phyloP scores from a whole-genome alignment of 2,888 invertebrate species.

The Apamea monoglypha region DNA sequence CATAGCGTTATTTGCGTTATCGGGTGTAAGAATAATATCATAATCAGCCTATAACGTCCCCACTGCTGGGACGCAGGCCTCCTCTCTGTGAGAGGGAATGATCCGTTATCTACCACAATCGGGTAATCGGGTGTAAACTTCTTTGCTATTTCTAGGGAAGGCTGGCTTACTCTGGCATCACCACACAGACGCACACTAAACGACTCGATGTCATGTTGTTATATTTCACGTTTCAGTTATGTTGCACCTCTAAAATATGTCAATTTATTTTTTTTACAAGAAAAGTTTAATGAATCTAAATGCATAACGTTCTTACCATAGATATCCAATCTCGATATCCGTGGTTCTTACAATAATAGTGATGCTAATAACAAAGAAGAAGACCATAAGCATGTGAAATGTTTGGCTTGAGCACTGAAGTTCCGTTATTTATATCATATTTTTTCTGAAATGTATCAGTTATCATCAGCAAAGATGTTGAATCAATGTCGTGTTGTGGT shows the following conservation, averaged over 20 bases:
- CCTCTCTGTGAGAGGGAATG: too few relatives aligned
- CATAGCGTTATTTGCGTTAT: neutral
- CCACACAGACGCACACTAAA: too few relatives aligned
- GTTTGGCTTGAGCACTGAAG: neutral
- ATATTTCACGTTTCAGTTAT: neutral
- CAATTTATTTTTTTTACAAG: neutral
- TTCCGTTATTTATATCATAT: neutral
- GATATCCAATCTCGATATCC: too few relatives aligned
- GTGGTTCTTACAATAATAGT: neutral
- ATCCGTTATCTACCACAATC: too few relatives aligned
- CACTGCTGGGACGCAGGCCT: too few relatives aligned
- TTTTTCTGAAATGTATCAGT: neutral
- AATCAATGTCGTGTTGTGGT: neutral
- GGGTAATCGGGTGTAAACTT: neutral
- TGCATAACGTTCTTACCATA: too few relatives aligned
- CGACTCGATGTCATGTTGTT: neutral
- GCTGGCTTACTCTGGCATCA: neutral
- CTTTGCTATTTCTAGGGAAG: neutral
- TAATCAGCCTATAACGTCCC: too few relatives aligned
- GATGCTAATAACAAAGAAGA: neutral
- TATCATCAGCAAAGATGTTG: neutral
- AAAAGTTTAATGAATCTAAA: neutral
- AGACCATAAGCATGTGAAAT: neutral
- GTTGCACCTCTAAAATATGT: neutral
- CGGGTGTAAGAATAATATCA: neutral